A percentile compares a stretch with the other conserved stretches of the same genome.
Evolutionary conservation across 1,140 invertebrate genomes (phyloP).

Genomic region (Euwallacea similis): DNA sequence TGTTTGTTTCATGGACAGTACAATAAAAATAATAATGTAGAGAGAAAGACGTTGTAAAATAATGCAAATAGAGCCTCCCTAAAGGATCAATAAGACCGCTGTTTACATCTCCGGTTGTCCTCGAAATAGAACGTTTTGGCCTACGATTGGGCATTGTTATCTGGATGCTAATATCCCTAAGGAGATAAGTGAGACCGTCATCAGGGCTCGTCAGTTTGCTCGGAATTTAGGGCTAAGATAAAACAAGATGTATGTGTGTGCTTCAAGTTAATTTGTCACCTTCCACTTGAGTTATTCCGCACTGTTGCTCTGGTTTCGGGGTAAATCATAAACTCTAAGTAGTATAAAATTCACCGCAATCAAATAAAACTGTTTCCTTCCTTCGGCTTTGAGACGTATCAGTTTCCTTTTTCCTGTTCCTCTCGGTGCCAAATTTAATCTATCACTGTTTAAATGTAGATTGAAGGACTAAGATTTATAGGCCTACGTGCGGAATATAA

Average conservation of each 20-base stretch:
- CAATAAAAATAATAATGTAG: background rate
- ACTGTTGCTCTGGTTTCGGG: background rate
- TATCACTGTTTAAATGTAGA: conserved; percentile 3
- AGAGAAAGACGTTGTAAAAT: background rate
- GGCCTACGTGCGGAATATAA: conserved; percentile 10
- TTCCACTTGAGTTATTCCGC: background rate
- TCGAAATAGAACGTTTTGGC: background rate
- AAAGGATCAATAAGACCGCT: background rate
- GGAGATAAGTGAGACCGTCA: conserved; percentile 8
- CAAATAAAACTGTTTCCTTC: background rate
- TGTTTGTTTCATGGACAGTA: background rate
- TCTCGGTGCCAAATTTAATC: conserved; percentile 6
- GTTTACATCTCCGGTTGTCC: background rate
- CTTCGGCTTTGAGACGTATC: background rate
- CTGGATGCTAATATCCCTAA: conserved; percentile 15
- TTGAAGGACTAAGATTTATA: conserved; percentile 4
- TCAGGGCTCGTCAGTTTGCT: background rate
- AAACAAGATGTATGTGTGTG: conserved; percentile 8
- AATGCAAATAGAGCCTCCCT: background rate
- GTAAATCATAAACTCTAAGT: background rate
- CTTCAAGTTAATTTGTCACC: conserved; percentile 11
- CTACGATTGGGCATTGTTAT: conserved; percentile 10
- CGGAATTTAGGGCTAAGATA: conserved; percentile 6
- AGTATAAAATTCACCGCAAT: background rate
- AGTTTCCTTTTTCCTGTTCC: background rate